These are phyloP conservation scores for Pristionchus mayeri DNA, from an alignment of 2,888 invertebrate species.

Conservation along the genomic window DNA sequence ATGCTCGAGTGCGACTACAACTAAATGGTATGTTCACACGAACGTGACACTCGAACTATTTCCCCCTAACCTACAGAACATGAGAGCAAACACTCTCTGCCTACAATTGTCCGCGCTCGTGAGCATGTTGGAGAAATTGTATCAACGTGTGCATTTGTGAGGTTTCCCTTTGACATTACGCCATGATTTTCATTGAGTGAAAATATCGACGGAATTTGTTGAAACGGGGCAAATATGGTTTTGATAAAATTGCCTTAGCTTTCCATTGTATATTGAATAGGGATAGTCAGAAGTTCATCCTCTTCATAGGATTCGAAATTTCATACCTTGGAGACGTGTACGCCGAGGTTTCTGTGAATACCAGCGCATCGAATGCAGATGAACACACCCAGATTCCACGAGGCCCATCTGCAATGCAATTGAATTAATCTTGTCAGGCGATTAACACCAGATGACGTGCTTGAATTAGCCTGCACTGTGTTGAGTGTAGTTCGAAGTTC, in stretches of 20 bases:
- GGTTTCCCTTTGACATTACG: too few relatives aligned
- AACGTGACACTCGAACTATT: neutral
- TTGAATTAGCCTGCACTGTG: too few relatives aligned
- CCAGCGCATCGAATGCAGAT: slow-evolving; percentile 98
- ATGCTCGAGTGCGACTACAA: neutral
- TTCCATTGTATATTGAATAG: too few relatives aligned
- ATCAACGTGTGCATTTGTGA: too few relatives aligned
- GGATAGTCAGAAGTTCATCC: too few relatives aligned
- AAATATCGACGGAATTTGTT: neutral
- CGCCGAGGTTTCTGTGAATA: slow-evolving; percentile 97
- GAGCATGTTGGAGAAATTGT: neutral
- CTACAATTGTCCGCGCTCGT: neutral
- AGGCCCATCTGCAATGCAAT: slow-evolving; percentile 89
- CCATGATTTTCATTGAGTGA: neutral
- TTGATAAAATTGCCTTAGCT: too few relatives aligned
- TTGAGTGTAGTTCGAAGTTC: too few relatives aligned
- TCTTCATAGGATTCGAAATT: too few relatives aligned
- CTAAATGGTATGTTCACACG: neutral
- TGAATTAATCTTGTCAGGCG: too few relatives aligned
- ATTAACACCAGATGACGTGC: too few relatives aligned
- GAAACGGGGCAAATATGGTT: too few relatives aligned
- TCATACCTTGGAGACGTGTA: slow-evolving; percentile 87
- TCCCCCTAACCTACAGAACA: neutral
- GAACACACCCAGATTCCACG: slow-evolving; percentile 98
- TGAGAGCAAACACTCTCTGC: neutral